Percentiles rank a stretch among this genome's conserved stretches.
Conservation (phyloP, 2,113 vertebrate species). For the Gallinago undulata region DNA sequence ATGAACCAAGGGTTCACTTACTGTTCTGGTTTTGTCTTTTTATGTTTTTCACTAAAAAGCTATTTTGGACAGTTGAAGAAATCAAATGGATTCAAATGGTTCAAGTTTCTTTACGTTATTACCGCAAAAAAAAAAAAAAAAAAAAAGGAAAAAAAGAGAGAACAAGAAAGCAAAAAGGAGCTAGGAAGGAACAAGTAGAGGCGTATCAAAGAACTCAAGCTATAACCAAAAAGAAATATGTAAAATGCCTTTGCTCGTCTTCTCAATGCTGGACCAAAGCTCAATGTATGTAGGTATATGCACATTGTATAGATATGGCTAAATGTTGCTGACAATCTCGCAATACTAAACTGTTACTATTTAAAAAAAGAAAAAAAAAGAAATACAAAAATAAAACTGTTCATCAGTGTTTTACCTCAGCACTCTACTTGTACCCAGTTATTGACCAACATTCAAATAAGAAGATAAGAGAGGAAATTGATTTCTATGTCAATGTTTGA, state of each 20-base stretch:
- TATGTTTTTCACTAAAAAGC: constrained; percentile 48
- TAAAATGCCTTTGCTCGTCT: constrained; percentile 90
- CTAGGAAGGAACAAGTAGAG: constrained; percentile 81
- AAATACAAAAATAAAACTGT: constrained; percentile 77
- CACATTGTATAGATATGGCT: constrained; percentile 98
- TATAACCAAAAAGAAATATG: constrained; percentile 93
- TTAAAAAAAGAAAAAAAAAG: constrained; percentile 73
- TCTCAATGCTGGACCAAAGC: constrained; percentile 99
- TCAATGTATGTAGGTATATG: constrained; percentile 95
- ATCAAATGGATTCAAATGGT: constrained; percentile 63
- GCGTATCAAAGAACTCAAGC: constrained; percentile 87
- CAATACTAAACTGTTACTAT: constrained; percentile 88
- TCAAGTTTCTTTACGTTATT: constrained; percentile 66
- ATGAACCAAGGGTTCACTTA: constrained; percentile 9
- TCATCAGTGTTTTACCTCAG: constrained; percentile 92
- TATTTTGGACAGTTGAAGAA: constrained; percentile 62
- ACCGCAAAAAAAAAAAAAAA: background rate
- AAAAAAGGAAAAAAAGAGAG: constrained; percentile 1
- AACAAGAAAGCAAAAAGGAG: constrained; percentile 75
- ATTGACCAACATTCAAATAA: constrained; percentile 74
- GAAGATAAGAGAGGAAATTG: constrained; percentile 72
- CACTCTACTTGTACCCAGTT: constrained; percentile 86
- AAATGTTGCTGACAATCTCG: constrained; percentile 97
- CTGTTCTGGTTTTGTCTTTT: constrained; percentile 37
- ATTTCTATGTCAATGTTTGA: constrained; percentile 79